Conservation (phyloP, 2,113 vertebrate genomes). For the Tympanuchus pallidicinctus region DNA sequence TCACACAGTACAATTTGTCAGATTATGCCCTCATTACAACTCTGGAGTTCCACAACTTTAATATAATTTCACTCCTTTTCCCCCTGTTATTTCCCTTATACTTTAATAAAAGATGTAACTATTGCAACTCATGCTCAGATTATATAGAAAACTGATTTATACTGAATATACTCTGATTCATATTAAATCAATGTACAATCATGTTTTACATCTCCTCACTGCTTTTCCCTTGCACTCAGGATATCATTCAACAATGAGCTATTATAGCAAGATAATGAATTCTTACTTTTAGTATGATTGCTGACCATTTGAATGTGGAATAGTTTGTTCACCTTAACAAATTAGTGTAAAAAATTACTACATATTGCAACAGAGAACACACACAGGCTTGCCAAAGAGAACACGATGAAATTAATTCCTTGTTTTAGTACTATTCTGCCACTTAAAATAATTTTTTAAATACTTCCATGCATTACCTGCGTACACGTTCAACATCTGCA, state of each 20-base stretch:
- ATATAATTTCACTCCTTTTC: not conserved
- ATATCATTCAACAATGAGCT: not conserved
- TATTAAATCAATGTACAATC: not conserved
- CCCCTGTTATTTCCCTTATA: not conserved
- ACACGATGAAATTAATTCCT: rapidly evolving
- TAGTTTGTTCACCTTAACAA: not conserved
- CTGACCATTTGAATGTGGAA: not conserved
- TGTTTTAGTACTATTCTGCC: not conserved
- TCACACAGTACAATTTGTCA: not conserved
- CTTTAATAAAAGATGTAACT: not conserved
- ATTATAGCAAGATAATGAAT: not conserved
- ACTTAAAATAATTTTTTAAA: not conserved
- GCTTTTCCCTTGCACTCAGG: not conserved
- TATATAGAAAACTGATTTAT: not conserved
- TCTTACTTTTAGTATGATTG: not conserved
- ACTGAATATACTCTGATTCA: not conserved
- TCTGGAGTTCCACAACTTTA: not conserved
- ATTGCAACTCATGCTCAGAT: not conserved
- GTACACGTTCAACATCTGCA: constrained; percentile 81
- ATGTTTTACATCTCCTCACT: not conserved
- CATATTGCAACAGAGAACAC: not conserved
- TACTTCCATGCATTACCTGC: constrained; percentile 76
- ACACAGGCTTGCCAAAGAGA: not conserved
- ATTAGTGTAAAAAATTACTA: not conserved
- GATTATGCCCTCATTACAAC: not conserved